Conservation (phyloP, 2,888 invertebrate genomes). For the Empis livida region DNA sequence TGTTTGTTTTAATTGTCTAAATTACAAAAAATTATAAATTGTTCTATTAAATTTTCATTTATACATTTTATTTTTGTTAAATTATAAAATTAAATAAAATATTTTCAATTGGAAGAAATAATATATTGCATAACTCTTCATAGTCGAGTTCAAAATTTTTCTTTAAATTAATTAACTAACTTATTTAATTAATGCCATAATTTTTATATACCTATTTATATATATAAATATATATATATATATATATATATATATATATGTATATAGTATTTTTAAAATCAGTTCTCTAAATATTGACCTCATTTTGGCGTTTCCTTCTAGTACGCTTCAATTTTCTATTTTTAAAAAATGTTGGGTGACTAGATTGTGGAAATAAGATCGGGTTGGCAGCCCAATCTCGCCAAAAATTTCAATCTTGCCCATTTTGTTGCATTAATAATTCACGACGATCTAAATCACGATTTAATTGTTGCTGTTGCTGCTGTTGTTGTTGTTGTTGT, state of each 20-base stretch:
- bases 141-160: too few relatives aligned
- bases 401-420: constrained; percentile 56
- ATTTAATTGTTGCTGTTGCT: constrained; percentile 43
- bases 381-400: constrained; percentile 37
- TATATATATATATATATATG: too few relatives aligned
- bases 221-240: too few relatives aligned
- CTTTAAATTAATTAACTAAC: too few relatives aligned
- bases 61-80: too few relatives aligned
- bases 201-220: too few relatives aligned
- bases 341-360: constrained; percentile 1
- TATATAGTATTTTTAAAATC: too few relatives aligned
- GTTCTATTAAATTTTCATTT: too few relatives aligned
- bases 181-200: too few relatives aligned
- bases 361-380: constrained; percentile 29
- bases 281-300: constrained; percentile 4
- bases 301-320: constrained; percentile 11
- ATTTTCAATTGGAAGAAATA: too few relatives aligned
- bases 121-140: too few relatives aligned
- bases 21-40: neutral
- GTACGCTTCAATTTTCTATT: constrained; percentile 7
- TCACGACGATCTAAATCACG: constrained; percentile 46
- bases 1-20: neutral
- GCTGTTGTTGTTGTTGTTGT: constrained; percentile 42
- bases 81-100: too few relatives aligned
- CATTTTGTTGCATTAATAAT: constrained; percentile 57